phyloP scores from a whole-genome alignment of 2,888 invertebrate genomes.

The Hymenopus coronatus region DNA sequence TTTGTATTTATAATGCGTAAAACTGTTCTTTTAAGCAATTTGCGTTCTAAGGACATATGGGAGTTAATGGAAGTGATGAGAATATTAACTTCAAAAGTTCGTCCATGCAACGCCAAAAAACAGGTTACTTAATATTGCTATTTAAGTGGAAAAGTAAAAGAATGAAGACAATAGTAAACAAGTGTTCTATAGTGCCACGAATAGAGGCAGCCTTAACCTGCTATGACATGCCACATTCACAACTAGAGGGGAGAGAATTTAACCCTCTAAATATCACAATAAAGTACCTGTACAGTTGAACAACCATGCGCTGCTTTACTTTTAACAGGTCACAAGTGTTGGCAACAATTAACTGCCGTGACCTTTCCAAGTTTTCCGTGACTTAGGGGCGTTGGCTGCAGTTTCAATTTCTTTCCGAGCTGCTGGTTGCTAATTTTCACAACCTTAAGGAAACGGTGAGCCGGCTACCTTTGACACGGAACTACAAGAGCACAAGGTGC shows the following conservation, averaged over 20 bases:
- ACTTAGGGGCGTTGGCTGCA: background rate
- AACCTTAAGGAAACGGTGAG: background rate
- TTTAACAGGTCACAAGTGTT: background rate
- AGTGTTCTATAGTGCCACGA: background rate
- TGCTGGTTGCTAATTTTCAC: background rate
- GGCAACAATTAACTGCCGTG: background rate
- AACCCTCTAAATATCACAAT: background rate
- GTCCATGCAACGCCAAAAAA: no score
- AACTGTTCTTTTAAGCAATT: no score
- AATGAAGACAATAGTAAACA: background rate
- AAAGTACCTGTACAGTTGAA: background rate
- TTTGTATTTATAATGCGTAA: no score
- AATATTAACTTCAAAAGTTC: no score
- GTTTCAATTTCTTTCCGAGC: background rate
- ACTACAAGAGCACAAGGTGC: background rate
- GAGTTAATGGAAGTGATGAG: no score
- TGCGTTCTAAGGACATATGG: no score
- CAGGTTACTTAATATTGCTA: no score
- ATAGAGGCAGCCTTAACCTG: background rate
- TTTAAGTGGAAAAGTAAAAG: no score
- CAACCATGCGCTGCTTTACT: background rate
- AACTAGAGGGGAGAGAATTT: background rate
- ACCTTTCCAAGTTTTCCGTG: slow-evolving; percentile 6
- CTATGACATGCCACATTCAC: background rate
- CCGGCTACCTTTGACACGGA: background rate